phyloP scores from a whole-genome alignment of 2,888 invertebrate genomes.

The Urechis unicinctus region DNA sequence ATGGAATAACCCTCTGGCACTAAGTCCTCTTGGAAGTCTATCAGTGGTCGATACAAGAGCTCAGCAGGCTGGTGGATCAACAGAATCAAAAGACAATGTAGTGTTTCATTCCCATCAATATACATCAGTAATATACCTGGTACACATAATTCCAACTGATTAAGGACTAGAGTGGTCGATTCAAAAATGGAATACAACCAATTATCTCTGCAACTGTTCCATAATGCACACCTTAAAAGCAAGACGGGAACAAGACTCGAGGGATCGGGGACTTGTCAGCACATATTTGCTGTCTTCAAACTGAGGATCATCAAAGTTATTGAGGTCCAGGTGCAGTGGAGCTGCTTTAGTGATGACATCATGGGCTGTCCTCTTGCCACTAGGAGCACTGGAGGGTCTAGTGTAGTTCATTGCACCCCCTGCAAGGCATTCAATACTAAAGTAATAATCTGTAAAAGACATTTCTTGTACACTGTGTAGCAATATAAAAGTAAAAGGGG shows the following conservation, averaged over 20 bases:
- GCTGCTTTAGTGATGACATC: not conserved
- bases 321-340: slow-evolving; percentile 44
- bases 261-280: slow-evolving; percentile 56
- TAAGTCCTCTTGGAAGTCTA: slow-evolving; percentile 46
- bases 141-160: no score
- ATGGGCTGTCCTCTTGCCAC: not conserved
- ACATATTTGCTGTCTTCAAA: slow-evolving; percentile 54
- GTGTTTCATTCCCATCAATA: no score
- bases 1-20: slow-evolving; percentile 39
- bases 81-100: not conserved
- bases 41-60: slow-evolving; percentile 40
- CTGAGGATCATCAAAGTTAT: slow-evolving; percentile 54
- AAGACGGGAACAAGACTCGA: slow-evolving; percentile 54
- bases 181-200: no score
- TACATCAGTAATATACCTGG: no score
- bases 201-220: no score
- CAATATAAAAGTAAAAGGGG: no score
- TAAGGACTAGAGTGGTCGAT: no score
- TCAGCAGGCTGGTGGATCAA: slow-evolving; percentile 38
- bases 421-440: no score
- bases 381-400: not conserved
- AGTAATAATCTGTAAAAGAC: no score
- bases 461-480: no score
- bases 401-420: not conserved
- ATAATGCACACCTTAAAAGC: slow-evolving; percentile 56